A percentile compares a stretch with the other conserved stretches of the same genome.
Conservation (phyloP, 1,140 invertebrate species). For the Bombus polaris region DNA sequence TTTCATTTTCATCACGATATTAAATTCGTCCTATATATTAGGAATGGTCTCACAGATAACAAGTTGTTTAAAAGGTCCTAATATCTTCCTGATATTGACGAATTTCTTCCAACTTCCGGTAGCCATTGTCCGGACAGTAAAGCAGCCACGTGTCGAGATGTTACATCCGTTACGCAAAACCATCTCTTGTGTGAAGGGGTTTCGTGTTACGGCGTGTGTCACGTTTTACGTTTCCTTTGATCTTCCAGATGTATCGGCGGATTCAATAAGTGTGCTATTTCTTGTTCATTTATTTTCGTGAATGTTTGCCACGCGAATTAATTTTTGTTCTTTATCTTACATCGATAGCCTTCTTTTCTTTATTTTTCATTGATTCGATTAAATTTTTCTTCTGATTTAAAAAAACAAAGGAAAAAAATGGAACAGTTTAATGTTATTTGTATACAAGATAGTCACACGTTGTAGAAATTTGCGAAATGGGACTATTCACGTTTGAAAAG, state of each 20-base stretch:
- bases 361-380: neutral
- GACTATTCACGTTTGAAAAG: neutral
- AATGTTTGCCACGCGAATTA: neutral
- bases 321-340: no score
- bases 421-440: no score
- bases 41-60: neutral
- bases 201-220: slow-evolving; percentile 60
- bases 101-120: slow-evolving; percentile 22
- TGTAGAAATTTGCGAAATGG: neutral
- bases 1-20: neutral
- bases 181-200: slow-evolving; percentile 44
- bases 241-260: slow-evolving; percentile 44
- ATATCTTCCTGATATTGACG: neutral
- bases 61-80: neutral
- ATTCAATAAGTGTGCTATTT: neutral
- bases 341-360: no score
- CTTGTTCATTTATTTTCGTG: no score
- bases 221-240: slow-evolving; percentile 56
- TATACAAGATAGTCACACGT: neutral
- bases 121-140: neutral
- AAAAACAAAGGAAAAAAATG: no score
- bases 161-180: slow-evolving; percentile 75
- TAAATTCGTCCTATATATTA: neutral
- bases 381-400: neutral
- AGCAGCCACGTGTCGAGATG: slow-evolving; percentile 45